phyloP scores from a whole-genome alignment of 2,888 invertebrate genomes.

The Watsonalla binaria region DNA sequence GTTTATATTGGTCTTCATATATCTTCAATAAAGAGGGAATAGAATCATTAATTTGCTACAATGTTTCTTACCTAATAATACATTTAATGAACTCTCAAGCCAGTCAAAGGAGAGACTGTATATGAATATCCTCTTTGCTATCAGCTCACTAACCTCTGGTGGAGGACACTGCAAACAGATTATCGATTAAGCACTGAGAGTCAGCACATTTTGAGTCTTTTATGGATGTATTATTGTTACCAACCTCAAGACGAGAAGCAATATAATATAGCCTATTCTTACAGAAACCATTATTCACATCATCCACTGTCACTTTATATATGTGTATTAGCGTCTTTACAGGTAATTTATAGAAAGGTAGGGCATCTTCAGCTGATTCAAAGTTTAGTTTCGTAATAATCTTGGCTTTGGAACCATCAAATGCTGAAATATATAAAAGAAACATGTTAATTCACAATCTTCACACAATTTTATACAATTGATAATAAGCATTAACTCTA shows the following conservation, averaged over 20 bases:
- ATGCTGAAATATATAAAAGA: constrained; percentile 24
- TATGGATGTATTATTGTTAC: constrained; percentile 1
- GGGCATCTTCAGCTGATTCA: constrained; percentile 65
- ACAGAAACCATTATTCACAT: constrained; percentile 54
- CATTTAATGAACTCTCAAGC: constrained; percentile 71
- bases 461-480: too few relatives aligned
- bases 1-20: too few relatives aligned
- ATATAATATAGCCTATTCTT: constrained; percentile 79
- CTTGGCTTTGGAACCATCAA: constrained; percentile 44
- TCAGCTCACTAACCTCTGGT: constrained; percentile 56
- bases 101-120: constrained; percentile 76
- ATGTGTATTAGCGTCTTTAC: constrained; percentile 48
- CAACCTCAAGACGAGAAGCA: constrained; percentile 65
- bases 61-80: constrained; percentile 60
- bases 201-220: not conserved
- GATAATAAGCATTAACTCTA: not conserved
- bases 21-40: too few relatives aligned
- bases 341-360: constrained; percentile 71
- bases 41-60: too few relatives aligned
- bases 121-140: constrained; percentile 75
- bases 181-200: constrained; percentile 5
- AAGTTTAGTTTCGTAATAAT: constrained; percentile 62
- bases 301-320: constrained; percentile 51
- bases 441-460: too few relatives aligned
- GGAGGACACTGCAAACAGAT: constrained; percentile 53